Percentiles rank a stretch among this genome's conserved stretches.
phyloP scores from a whole-genome alignment of 2,888 invertebrate species.

The Caenorhabditis sp. region DNA sequence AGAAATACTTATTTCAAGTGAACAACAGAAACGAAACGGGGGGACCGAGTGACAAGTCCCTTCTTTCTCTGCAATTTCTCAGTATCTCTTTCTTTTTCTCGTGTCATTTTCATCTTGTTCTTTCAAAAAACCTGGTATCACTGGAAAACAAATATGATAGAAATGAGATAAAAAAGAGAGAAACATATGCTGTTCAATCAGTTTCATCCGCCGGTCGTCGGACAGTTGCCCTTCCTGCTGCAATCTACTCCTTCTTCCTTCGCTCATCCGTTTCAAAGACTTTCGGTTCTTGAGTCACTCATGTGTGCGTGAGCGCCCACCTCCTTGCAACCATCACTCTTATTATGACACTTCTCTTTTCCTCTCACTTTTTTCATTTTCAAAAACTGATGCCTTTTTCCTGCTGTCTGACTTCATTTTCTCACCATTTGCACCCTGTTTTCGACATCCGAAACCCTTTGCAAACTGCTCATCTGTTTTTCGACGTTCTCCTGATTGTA shows the following conservation, averaged over 20 bases:
- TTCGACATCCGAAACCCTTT: not conserved
- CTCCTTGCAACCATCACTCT: constrained; percentile 60
- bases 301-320: constrained; percentile 52
- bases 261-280: constrained; percentile 32
- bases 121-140: not conserved
- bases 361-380: constrained; percentile 46
- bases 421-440: not conserved
- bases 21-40: constrained; percentile 9
- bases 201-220: constrained; percentile 23
- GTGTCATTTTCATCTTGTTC: not conserved
- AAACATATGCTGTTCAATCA: constrained; percentile 52
- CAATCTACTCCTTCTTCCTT: constrained; percentile 37
- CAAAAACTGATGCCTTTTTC: constrained; percentile 26
- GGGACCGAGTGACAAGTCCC: not conserved
- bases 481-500: constrained; percentile 2
- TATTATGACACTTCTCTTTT: constrained; percentile 56
- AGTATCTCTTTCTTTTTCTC: constrained; percentile 18
- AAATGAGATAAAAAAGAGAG: constrained; percentile 23
- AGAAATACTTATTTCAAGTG: constrained; percentile 15
- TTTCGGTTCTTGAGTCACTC: constrained; percentile 52
- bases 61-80: not conserved
- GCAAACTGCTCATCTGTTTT: constrained; percentile 5
- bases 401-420: constrained; percentile 3
- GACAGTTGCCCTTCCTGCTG: constrained; percentile 12
- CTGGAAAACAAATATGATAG: constrained; percentile 3